Base-by-base conservation (phyloP, 2,113 vertebrate species). In the Hepsetus odoe region DNA sequence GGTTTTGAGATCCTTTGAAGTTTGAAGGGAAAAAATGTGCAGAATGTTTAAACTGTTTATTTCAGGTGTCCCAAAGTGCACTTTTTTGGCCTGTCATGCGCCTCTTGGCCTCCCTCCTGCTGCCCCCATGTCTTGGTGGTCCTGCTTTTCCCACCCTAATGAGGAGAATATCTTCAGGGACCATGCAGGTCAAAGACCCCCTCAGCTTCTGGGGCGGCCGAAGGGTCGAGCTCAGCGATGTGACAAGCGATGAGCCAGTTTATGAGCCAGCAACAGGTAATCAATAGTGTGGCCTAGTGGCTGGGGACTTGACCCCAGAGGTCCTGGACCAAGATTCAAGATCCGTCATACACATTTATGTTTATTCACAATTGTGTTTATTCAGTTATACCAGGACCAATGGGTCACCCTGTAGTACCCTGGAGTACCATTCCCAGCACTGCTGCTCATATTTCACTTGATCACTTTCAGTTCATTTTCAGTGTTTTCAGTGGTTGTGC, bases 261-360 rank as follows among this genome's bases (percentile, higher is more conserved):
- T 96, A 93, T 33, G 97, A 98, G 72, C 97, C 97, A 0, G 95
- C 97, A 51, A 97, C 97, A 26, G 97, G 97, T 96, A 90, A 61
- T 49, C 13, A 1, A 20, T 11, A 32, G 12, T 16, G n/a, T n/a
- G n/a, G n/a, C n/a, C n/a, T n/a, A n/a, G n/a, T n/a, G n/a, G n/a
- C n/a, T n/a, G n/a, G n/a, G n/a, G n/a, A n/a, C n/a, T n/a, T n/a
- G n/a, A n/a, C n/a, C n/a, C n/a, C n/a, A n/a, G n/a, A n/a, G n/a
- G n/a, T n/a, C n/a, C n/a, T n/a, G n/a, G n/a, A n/a, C n/a, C n/a
- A n/a, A n/a, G n/a, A n/a, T n/a, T n/a, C n/a, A n/a, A n/a, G n/a
- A n/a, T n/a, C n/a, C n/a, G n/a, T n/a, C n/a, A n/a, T n/a, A n/a
- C n/a, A n/a, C n/a, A n/a, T n/a, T n/a, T n/a, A n/a, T n/a, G n/a